Percentiles rank a stretch among this genome's conserved stretches.
Evolutionary conservation across 2,113 vertebrate species (phyloP).

Genomic region (Bubo scandiacus): DNA sequence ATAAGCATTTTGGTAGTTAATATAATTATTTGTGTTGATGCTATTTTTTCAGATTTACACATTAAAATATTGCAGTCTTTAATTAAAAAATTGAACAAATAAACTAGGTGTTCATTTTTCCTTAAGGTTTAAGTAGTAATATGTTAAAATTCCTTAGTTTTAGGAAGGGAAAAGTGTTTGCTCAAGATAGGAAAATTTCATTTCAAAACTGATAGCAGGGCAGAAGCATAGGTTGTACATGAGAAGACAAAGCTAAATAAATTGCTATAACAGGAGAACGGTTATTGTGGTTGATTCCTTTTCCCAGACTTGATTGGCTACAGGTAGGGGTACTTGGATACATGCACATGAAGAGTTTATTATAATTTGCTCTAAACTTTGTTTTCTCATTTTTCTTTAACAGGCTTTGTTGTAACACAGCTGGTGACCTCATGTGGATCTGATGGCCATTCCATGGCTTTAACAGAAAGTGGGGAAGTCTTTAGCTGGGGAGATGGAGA

Average conservation of each 20-base stretch:
- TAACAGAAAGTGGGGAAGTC: slow-evolving; percentile 84
- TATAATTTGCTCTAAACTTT: background rate
- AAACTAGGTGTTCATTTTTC: background rate
- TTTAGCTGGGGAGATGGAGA: slow-evolving; percentile 87
- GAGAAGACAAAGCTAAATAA: background rate
- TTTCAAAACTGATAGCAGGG: background rate
- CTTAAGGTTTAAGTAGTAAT: background rate
- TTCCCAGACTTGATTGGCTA: background rate
- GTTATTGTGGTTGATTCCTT: background rate
- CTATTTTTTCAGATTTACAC: background rate
- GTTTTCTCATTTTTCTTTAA: background rate
- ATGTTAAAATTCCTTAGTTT: background rate
- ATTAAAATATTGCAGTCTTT: background rate
- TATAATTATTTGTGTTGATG: background rate
- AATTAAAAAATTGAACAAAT: background rate
- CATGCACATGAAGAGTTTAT: background rate
- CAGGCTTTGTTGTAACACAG: slow-evolving; percentile 86
- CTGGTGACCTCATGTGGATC: slow-evolving; percentile 85
- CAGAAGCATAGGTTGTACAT: background rate
- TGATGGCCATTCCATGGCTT: slow-evolving; percentile 84
- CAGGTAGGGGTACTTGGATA: background rate
- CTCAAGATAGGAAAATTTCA: background rate
- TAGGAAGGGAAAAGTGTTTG: background rate
- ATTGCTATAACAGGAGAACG: background rate
- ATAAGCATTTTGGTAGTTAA: background rate